These are phyloP conservation scores for Rhopalosiphum nymphaeae DNA, from an alignment of 2,888 invertebrate genomes.

Conservation along the genomic window DNA sequence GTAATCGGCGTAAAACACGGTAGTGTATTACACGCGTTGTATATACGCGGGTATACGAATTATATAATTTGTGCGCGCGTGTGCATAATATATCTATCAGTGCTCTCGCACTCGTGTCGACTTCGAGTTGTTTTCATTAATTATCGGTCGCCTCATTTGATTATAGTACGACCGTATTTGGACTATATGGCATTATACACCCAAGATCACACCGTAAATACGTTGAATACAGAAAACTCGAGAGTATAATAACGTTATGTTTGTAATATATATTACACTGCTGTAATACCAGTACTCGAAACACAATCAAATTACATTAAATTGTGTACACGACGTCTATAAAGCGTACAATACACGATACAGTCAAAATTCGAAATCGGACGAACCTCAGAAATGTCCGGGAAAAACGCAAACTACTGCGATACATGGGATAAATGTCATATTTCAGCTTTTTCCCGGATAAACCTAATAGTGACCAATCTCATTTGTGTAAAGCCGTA, in stretches of 20 bases:
- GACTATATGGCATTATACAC: background rate
- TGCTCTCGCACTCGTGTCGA: background rate
- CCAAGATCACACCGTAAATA: background rate
- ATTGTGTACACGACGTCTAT: background rate
- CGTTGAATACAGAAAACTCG: background rate
- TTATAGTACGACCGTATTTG: background rate
- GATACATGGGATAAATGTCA: no score
- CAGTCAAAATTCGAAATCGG: no score
- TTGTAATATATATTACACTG: background rate
- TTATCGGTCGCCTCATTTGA: background rate
- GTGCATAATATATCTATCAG: background rate
- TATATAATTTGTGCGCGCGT: background rate
- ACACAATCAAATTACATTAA: background rate
- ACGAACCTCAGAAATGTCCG: no score
- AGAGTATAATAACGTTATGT: background rate
- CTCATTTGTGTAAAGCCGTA: no score
- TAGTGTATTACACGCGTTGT: background rate
- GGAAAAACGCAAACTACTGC: no score
- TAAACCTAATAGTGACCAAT: no score
- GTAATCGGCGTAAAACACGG: slow-evolving; percentile 50
- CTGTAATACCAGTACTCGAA: no score
- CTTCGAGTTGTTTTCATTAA: background rate
- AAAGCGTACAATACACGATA: background rate
- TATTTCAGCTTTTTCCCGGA: no score
- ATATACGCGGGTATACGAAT: background rate